Conservation (phyloP, 1,140 invertebrate genomes). For the Sinonovacula constricta region DNA sequence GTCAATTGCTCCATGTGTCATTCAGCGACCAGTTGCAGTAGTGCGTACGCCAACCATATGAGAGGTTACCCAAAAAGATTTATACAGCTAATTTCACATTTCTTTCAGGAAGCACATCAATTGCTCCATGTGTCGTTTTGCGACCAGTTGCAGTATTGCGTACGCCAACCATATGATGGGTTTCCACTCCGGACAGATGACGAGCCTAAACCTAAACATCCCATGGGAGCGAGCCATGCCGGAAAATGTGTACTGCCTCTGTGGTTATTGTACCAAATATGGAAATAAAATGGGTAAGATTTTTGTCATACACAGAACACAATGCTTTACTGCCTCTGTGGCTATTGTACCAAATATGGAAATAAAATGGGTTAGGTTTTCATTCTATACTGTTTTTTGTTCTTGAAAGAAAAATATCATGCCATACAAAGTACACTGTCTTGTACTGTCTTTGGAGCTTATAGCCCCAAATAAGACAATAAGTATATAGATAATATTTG, state of each 20-base stretch:
- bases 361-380: constrained; percentile 75
- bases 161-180: constrained; percentile 77
- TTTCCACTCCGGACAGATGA: constrained; percentile 73
- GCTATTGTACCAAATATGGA: constrained; percentile 69
- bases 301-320: too few species aligned
- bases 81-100: constrained; percentile 40
- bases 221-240: constrained; percentile 63
- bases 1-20: constrained; percentile 76
- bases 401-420: too few species aligned
- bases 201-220: constrained; percentile 64
- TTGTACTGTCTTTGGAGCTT: too few species aligned
- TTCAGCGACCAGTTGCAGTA: constrained; percentile 73
- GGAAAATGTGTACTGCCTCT: constrained; percentile 69
- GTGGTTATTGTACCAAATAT: constrained; percentile 71
- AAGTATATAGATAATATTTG: too few species aligned
- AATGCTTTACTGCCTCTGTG: constrained; percentile 76
- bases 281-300: constrained; percentile 76
- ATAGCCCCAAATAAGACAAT: too few species aligned
- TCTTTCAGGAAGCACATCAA: constrained; percentile 74
- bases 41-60: constrained; percentile 74
- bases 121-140: constrained; percentile 77
- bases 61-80: constrained; percentile 66
- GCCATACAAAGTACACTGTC: too few species aligned
- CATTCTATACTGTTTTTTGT: too few species aligned
- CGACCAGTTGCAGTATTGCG: constrained; percentile 75